These are phyloP conservation scores for Enoplosus armatus DNA, from an alignment of 2,797 vertebrate genomes.

Conservation along the genomic window DNA sequence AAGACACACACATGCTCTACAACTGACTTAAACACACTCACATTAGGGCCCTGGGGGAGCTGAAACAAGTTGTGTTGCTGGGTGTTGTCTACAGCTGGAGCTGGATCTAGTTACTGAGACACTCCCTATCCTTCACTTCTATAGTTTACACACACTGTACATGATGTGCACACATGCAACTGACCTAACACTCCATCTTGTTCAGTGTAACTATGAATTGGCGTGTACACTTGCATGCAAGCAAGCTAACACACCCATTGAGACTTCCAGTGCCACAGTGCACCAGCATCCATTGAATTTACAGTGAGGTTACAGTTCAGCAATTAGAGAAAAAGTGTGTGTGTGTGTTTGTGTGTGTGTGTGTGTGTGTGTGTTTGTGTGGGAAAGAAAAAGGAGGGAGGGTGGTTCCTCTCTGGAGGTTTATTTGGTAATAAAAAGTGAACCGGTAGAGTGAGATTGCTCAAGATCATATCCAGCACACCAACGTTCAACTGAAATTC, in stretches of 20 bases:
- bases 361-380: slow-evolving; percentile 12
- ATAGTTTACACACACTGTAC: slow-evolving; percentile 45
- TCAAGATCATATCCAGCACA: background rate
- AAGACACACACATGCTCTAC: slow-evolving; percentile 27
- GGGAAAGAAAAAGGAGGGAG: background rate
- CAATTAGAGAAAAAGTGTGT: slow-evolving; percentile 19
- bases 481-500: slow-evolving; percentile 52
- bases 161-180: slow-evolving; percentile 41
- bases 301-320: slow-evolving; percentile 14
- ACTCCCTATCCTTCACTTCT: slow-evolving; percentile 71
- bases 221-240: slow-evolving; percentile 11
- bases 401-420: slow-evolving; percentile 27
- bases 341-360: slow-evolving; percentile 6
- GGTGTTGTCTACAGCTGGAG: slow-evolving; percentile 84
- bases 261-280: slow-evolving; percentile 24
- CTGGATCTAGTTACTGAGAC: slow-evolving; percentile 80
- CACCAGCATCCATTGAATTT: slow-evolving; percentile 30
- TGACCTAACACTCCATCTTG: slow-evolving; percentile 36
- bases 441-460: slow-evolving; percentile 66
- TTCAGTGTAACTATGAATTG: slow-evolving; percentile 16
- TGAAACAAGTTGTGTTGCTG: slow-evolving; percentile 73
- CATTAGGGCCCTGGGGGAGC: slow-evolving; percentile 61
- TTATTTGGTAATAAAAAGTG: slow-evolving; percentile 33
- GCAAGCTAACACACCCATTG: slow-evolving; percentile 34
- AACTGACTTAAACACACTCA: slow-evolving; percentile 30